phyloP scores from a whole-genome alignment of 2,113 vertebrate species.

The Neolamprologus sp. region DNA sequence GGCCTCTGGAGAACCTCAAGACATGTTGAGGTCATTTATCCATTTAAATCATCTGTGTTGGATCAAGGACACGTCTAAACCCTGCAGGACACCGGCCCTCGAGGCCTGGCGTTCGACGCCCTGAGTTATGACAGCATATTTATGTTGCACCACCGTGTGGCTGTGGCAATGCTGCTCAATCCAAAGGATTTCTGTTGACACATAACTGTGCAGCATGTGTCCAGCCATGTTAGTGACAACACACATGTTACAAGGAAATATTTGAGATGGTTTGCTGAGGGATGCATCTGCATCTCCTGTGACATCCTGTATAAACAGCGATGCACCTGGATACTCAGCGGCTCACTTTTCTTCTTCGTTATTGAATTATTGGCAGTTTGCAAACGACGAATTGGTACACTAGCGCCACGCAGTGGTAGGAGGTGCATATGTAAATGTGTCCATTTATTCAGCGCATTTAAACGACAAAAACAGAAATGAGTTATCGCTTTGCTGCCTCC shows the following conservation, averaged over 20 bases:
- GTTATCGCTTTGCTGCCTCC: background rate
- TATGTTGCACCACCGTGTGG: background rate
- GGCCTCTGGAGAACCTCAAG: fast-evolving
- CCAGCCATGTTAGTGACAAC: background rate
- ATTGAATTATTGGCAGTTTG: background rate
- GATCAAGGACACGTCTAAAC: background rate
- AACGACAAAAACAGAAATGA: background rate
- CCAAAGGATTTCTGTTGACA: fast-evolving
- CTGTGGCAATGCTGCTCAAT: background rate
- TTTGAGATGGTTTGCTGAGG: background rate
- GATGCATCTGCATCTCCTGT: background rate
- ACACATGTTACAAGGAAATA: background rate
- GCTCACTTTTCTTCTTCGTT: background rate
- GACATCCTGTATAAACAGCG: fast-evolving
- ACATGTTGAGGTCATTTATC: background rate
- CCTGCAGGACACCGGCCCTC: background rate
- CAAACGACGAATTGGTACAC: background rate
- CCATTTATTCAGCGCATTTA: fast-evolving
- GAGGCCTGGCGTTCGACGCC: background rate
- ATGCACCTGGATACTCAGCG: background rate
- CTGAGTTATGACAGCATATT: background rate
- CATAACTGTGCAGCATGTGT: background rate
- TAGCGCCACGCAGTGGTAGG: background rate
- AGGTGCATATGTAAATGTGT: background rate
- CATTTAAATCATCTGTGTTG: background rate